Conservation (phyloP, 2,888 invertebrate species). For the Abrostola tripartita region DNA sequence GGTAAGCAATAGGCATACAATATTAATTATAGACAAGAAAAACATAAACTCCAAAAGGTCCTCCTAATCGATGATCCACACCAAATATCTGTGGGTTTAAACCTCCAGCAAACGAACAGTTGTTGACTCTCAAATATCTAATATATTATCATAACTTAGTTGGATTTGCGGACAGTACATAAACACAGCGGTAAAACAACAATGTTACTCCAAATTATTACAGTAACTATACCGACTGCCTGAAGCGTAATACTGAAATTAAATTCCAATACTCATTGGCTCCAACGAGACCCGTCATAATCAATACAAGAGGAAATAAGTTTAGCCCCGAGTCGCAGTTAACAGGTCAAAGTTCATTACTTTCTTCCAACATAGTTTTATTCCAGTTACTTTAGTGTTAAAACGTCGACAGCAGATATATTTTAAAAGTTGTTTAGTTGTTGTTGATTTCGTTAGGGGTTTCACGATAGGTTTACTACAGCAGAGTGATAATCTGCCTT, state of each 20-base stretch:
- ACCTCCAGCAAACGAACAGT: conserved; percentile 26
- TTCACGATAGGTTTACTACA: background rate
- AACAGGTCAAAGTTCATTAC: conserved; percentile 46
- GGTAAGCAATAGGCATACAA: background rate
- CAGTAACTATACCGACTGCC: conserved; percentile 44
- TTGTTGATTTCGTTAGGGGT: background rate
- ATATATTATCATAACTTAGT: conserved; percentile 38
- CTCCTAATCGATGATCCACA: conserved; percentile 13
- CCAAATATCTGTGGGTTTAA: conserved; percentile 26
- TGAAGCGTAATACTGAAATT: conserved; percentile 57
- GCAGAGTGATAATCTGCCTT: background rate
- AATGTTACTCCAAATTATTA: conserved; percentile 58
- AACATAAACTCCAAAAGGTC: conserved; percentile 7
- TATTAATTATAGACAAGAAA: background rate
- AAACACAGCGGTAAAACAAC: conserved; percentile 23
- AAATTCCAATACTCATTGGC: conserved; percentile 64
- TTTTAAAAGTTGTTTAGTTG: conserved; percentile 2
- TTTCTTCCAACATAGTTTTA: conserved; percentile 30
- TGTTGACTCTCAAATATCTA: conserved; percentile 41
- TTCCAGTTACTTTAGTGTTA: conserved; percentile 36
- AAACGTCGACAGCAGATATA: conserved; percentile 14
- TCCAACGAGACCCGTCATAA: conserved; percentile 58
- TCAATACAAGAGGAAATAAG: conserved; percentile 62
- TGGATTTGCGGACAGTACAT: conserved; percentile 25
- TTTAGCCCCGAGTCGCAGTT: conserved; percentile 39